Base-by-base conservation (phyloP, 2,888 invertebrate genomes). In the Atherix ibis region DNA sequence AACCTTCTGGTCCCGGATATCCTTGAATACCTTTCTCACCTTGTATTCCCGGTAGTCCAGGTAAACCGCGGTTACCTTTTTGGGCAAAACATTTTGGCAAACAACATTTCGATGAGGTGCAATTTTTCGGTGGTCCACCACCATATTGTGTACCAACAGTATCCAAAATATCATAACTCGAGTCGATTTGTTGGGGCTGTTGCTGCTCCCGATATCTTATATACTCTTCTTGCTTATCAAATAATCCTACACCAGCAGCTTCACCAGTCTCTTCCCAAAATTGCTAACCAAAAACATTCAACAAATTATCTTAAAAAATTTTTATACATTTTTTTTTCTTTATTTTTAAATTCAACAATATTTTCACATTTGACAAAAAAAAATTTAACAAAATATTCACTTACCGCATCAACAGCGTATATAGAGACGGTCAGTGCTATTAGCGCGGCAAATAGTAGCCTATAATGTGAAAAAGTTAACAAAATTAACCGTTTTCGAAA, bases 41-140 rank as follows among this genome's bases (percentile, higher is more conserved):
- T 32, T 71, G 63, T 4, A 68, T 62, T 26, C 89, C 89, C 22
- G 74, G 64, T 15, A 66, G 45, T 13, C 89, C 85, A 3, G 81
- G 79, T 31, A 72, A 64, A 35, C 87, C 87, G 50, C 83, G 66
- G 39, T 70, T 72, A 52, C 88, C 88, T 61, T 88, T 88, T 59
- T 87, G 84, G 2, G 88, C 87, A 44, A 83, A 78, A 58, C 88
- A 88, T 66, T 87, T 84, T 1, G 85, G 84, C 26, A 73, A 70
- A 50, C 87, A 87, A 47, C 75, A 74, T 37, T 71, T 77, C 1
- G 71, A 66, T 9, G 68, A 73, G 2, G 69, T 72, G 46, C 77
- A 78, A 48, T 77, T 76, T 29, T 66, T 66, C n/a, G 63, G 38
- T 47, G 68, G 61, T 42, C 44, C 5, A 48, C 59, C 50, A 41